These are phyloP conservation scores for Mirza zaza DNA, from an alignment of 2,113 vertebrate genomes.

Conservation along the genomic window DNA sequence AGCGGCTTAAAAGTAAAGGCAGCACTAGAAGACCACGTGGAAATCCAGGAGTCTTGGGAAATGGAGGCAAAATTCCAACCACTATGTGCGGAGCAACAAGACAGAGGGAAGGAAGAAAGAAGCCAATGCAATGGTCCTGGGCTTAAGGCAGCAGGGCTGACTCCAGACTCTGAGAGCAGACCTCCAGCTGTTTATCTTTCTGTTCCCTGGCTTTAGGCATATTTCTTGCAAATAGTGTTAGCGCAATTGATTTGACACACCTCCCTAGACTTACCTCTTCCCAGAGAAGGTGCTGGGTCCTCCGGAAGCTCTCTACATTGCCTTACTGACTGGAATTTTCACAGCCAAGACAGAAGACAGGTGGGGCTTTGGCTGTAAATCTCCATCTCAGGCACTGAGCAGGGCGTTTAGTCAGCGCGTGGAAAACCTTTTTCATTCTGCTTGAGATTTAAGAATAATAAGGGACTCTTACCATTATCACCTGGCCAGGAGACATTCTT, in stretches of 20 bases:
- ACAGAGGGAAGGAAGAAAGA: not conserved
- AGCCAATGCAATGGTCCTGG: not conserved
- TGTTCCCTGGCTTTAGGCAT: not conserved
- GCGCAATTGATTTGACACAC: not conserved
- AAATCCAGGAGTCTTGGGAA: constrained; percentile 9
- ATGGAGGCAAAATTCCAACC: not conserved
- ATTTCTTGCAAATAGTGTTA: not conserved
- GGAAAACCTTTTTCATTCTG: not conserved
- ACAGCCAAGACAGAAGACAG: not conserved
- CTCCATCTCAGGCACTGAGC: not conserved
- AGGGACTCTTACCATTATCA: not conserved
- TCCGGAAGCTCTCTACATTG: not conserved
- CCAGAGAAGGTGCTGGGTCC: not conserved
- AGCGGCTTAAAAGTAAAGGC: not conserved
- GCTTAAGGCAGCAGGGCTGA: not conserved
- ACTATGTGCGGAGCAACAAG: not conserved
- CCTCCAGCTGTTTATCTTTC: not conserved
- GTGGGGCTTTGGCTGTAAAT: not conserved
- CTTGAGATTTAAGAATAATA: constrained; percentile 2
- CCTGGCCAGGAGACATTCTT: not conserved
- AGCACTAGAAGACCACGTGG: not conserved
- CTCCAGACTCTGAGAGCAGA: not conserved
- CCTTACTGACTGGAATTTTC: not conserved
- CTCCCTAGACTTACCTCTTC: not conserved
- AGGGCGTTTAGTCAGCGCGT: not conserved